These are phyloP conservation scores for Calephelis virginiensis DNA, from an alignment of 1,140 invertebrate species.

Conservation along the genomic window DNA sequence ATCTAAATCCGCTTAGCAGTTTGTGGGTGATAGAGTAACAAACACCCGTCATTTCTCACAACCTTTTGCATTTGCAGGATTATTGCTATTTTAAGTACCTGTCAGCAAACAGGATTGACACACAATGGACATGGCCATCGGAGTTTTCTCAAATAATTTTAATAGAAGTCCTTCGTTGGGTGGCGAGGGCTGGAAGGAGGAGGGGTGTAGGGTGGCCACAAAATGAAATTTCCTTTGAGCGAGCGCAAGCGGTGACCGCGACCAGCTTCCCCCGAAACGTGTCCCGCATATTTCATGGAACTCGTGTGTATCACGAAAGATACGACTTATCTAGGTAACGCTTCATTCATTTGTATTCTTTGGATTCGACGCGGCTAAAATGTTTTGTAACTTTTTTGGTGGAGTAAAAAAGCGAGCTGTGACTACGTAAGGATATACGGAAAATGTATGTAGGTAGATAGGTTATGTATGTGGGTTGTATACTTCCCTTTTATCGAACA, in stretches of 20 bases:
- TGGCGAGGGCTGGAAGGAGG: constrained; percentile 28
- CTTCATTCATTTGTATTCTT: constrained; percentile 16
- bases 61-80: no score
- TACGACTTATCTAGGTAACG: constrained; percentile 23
- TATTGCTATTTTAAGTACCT: no score
- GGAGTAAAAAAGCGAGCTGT: constrained; percentile 25
- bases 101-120: constrained; percentile 22
- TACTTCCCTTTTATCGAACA: no score
- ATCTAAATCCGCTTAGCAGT: no score
- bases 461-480: no score
- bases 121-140: constrained; percentile 45
- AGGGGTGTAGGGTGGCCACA: constrained; percentile 39
- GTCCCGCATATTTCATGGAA: constrained; percentile 60
- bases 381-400: constrained; percentile 37
- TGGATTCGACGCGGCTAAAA: constrained; percentile 9
- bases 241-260: constrained; percentile 53
- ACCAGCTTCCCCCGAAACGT: constrained; percentile 48
- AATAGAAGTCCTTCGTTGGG: constrained; percentile 57
- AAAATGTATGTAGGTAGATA: no score
- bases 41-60: no score
- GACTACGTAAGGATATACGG: not conserved
- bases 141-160: constrained; percentile 72
- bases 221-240: constrained; percentile 76
- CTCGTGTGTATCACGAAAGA: constrained; percentile 41
- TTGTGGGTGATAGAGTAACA: no score